Evolutionary conservation across 2,797 vertebrate genomes (phyloP), one percentile per base, ranked within the genome.

Genomic region (Rhinella marina): DNA sequence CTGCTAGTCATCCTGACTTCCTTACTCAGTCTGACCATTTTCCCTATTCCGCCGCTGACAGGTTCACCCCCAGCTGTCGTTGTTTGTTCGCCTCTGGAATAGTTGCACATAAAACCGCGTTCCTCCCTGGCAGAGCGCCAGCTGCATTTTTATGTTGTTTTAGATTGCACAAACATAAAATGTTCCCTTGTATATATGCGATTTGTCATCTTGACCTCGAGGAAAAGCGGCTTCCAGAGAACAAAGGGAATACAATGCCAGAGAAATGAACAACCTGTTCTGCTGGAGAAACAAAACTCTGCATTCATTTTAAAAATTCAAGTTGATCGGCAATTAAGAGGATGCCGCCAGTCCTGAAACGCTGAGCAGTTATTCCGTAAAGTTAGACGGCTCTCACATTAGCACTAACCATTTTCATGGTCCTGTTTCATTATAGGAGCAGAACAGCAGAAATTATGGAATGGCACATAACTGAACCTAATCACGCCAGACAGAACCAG

Each of bases 101-200:
- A n/a, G 73, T 13, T n/a, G 41, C 41, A 13, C 48, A 76, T 76
- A 57, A 57, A 79, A 79, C 59, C 52, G 17, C 17, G n/a, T 21
- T 56, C 56, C 8, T 59, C 59, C 32, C 79, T 50, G 79, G 79
- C 32, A 62, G 19, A n/a, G 59, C 8, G 79, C 79, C 79, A 62
- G 41, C 19, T 48, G 61, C 57, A n/a, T 41, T 81, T 81, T 81
- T 77, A 57, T 85, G 75, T 85, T 75, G 59, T 29, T 59, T 79
- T 57, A 57, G 77, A 79, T 79, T 79, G 77, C 77, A 77, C 83
- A 76, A 86, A 86, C 32, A 86, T 64, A 77, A 86, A 66, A 54
- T 5, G 62, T n/a, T 54, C 48, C 81, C 59, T 66, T 86, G 56
- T 75, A 61, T 78, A 59, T 61, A 66, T 84, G 59, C 48, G 23